phyloP scores from a whole-genome alignment of 2,888 invertebrate genomes.

The Carabus problematicus region DNA sequence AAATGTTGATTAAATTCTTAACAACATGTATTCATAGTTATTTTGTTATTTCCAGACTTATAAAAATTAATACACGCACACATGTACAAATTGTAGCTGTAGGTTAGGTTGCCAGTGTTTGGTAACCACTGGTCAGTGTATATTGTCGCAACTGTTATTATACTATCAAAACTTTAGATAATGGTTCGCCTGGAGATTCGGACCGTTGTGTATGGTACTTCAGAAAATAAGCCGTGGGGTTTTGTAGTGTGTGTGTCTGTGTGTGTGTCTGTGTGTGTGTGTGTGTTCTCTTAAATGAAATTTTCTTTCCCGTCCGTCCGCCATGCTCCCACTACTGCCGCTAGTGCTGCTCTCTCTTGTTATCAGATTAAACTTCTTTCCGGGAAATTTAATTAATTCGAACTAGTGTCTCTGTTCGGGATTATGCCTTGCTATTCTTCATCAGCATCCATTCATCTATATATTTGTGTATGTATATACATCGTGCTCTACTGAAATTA shows the following conservation, averaged over 20 bases:
- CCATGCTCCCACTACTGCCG: background rate
- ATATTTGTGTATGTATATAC: no score
- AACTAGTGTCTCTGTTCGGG: background rate
- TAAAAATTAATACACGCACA: background rate
- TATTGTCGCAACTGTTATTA: slow-evolving; percentile 16
- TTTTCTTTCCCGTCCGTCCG: background rate
- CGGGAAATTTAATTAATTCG: slow-evolving; percentile 35
- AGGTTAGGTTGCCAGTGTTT: background rate
- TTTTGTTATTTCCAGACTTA: background rate
- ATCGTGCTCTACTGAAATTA: no score
- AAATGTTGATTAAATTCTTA: no score
- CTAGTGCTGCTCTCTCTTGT: background rate
- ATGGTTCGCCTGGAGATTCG: slow-evolving; percentile 1
- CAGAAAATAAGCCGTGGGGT: no score
- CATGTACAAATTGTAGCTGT: background rate
- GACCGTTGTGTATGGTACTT: no score
- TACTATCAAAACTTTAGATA: slow-evolving; percentile 23
- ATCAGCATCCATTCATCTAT: no score
- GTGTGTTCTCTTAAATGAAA: slow-evolving; percentile 9
- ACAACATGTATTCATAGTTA: no score
- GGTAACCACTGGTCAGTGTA: slow-evolving; percentile 2
- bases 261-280: no score
- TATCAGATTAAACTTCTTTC: slow-evolving; percentile 32
- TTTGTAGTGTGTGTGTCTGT: no score
- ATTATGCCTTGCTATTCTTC: no score